These are phyloP conservation scores for Lagria hirta DNA, from an alignment of 2,888 invertebrate species.

Conservation along the genomic window DNA sequence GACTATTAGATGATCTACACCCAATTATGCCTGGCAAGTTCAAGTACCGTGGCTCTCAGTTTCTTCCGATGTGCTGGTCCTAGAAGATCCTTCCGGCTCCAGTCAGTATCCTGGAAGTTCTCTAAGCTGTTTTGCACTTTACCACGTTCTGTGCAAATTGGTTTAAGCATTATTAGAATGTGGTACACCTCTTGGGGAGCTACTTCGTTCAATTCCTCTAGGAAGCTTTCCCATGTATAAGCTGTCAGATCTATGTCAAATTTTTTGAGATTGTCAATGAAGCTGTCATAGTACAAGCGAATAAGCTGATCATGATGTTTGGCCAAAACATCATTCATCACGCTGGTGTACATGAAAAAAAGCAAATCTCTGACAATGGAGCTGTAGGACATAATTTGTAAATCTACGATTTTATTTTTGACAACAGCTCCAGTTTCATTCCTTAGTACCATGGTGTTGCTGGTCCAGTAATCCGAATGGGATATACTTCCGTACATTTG, in stretches of 20 bases:
- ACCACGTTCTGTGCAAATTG: slow-evolving; percentile 55
- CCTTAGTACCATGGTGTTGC: slow-evolving; percentile 60
- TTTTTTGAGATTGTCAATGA: slow-evolving; percentile 52
- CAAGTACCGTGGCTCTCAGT: slow-evolving; percentile 47
- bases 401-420: slow-evolving; percentile 61
- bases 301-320: slow-evolving; percentile 57
- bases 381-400: slow-evolving; percentile 59
- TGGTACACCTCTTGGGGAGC: slow-evolving; percentile 56
- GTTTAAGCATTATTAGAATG: slow-evolving; percentile 56
- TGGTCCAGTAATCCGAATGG: slow-evolving; percentile 64
- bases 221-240: slow-evolving; percentile 53
- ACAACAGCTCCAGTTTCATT: slow-evolving; percentile 54
- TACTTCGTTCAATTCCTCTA: slow-evolving; percentile 52
- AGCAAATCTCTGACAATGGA: slow-evolving; percentile 59
- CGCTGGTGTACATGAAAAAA: slow-evolving; percentile 60
- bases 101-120: slow-evolving; percentile 52
- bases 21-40: slow-evolving; percentile 47
- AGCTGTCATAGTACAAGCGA: slow-evolving; percentile 56
- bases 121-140: slow-evolving; percentile 53
- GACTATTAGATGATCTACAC: slow-evolving; percentile 35
- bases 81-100: slow-evolving; percentile 47
- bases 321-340: slow-evolving; percentile 52
- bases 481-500: slow-evolving; percentile 58
- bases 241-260: slow-evolving; percentile 47
- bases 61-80: slow-evolving; percentile 49